A percentile compares a stretch with the other conserved stretches of the same genome.
Conservation (phyloP, 2,797 vertebrate species). For the Hyperoplus lanceolatus region DNA sequence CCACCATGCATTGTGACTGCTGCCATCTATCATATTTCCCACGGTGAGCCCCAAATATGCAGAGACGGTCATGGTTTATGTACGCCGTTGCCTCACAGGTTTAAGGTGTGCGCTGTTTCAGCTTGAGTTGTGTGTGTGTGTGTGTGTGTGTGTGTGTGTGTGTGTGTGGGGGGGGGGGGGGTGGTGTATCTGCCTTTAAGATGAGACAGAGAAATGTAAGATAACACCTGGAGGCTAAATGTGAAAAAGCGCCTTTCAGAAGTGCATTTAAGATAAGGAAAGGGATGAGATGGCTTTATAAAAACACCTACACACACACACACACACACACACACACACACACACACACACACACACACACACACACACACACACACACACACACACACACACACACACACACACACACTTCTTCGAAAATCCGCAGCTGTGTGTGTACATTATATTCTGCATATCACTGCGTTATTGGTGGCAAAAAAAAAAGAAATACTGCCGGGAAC, state of each 20-base stretch:
- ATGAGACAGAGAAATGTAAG: conserved; percentile 49
- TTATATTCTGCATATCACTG: conserved; percentile 39
- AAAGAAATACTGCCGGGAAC: conserved; percentile 39
- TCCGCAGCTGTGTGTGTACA: conserved; percentile 20
- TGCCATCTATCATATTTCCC: conserved; percentile 63
- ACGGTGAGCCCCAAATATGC: conserved; percentile 44
- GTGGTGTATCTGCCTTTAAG: conserved; percentile 45
- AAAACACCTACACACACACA: conserved; percentile 29
- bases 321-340: background rate
- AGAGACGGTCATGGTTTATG: conserved; percentile 51
- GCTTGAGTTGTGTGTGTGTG: conserved; percentile 22
- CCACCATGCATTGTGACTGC: conserved; percentile 56
- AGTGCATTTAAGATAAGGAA: conserved; percentile 59
- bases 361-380: conserved; percentile 1
- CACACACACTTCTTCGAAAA: conserved; percentile 19
- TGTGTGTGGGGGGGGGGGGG: conserved; percentile 17
- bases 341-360: background rate
- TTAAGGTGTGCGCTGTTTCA: conserved; percentile 43
- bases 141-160: conserved; percentile 26
- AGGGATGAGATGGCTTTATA: conserved; percentile 60
- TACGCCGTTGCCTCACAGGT: conserved; percentile 40
- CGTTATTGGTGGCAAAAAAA: conserved; percentile 36
- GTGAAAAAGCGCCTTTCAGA: conserved; percentile 59
- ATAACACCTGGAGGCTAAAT: conserved; percentile 57
- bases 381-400: background rate